Evolutionary conservation across 2,888 invertebrate species (phyloP), one percentile per base, ranked within the genome.

Genomic region (Andrena trimmerana): DNA sequence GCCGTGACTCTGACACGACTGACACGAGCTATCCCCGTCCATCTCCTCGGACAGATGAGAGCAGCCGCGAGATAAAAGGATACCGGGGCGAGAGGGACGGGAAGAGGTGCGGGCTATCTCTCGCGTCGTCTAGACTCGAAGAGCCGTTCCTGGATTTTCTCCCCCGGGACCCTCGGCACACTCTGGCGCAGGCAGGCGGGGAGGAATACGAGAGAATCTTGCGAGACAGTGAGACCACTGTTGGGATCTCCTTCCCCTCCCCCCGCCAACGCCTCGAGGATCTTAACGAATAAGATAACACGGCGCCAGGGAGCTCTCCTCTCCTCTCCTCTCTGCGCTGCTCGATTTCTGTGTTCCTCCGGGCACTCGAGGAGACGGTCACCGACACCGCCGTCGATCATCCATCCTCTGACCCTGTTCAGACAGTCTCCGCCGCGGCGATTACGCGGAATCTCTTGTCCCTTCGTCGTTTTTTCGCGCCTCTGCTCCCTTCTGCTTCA

Each of bases 231-330:
- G 88, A 87, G 83, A 81, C 90, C 90, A 91, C 92, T 92, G 92
- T 92, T 90, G 91, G 57, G 85, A 90, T 90, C 90, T 84, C 81
- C 82, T 78, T 77, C 75, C 82, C 62, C 85, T 72, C 80, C 52
- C 42, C 81, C 68, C 80, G 33, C 48, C 81, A 27, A 78, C 63
- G 83, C 87, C 86, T 66, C 82, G 89, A 90, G 92, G 92, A 93
- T 93, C 93, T 93, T 92, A 91, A 91, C 92, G 91, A 91, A 92
- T 85, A 88, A 93, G 93, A 93, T 93, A 93, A 93, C 91, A 84
- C 92, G 92, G 92, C 93, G 93, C 93, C 93, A 93, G 87, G 89
- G 89, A 90, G 88, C 86, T 89, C 79, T 70, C 79, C 73, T 50
- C 59, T 52, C 73, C 52, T 48, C 72, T 52, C 73, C 36, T 48